These are phyloP conservation scores for Pungitius pungitius DNA, from an alignment of 2,113 vertebrate species.

Conservation along the genomic window DNA sequence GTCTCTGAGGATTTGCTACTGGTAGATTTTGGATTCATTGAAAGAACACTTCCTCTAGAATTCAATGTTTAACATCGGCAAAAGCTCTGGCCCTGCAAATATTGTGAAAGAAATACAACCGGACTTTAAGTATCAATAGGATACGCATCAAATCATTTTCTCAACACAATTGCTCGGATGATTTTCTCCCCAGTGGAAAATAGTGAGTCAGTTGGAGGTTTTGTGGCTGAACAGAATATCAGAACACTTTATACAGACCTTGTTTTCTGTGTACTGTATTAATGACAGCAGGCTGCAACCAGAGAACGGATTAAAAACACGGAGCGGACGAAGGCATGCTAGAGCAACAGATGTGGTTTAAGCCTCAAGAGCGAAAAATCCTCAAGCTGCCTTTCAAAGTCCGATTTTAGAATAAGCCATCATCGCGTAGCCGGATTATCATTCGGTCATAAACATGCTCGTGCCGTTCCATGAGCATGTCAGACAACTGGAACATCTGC, in stretches of 20 bases:
- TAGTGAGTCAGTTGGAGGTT: conserved; percentile 45
- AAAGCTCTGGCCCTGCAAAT: not conserved
- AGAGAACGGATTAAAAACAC: conserved; percentile 37
- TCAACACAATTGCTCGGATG: conserved; percentile 2
- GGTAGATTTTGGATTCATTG: not conserved
- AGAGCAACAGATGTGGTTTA: conserved; percentile 39
- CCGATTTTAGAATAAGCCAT: not conserved
- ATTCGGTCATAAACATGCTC: not conserved
- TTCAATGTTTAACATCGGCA: not conserved
- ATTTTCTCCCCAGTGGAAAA: conserved; percentile 15
- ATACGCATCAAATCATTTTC: not conserved
- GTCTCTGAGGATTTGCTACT: not conserved
- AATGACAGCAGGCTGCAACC: conserved; percentile 33
- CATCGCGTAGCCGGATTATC: not conserved
- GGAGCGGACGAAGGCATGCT: conserved; percentile 18
- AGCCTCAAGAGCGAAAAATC: conserved; percentile 4
- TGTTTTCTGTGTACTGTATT: conserved; percentile 11
- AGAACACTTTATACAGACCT: conserved; percentile 37
- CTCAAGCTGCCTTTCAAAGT: conserved; percentile 10
- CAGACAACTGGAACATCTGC: not conserved
- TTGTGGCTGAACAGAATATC: conserved; percentile 38
- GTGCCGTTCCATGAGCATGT: not conserved
- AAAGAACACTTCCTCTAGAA: not conserved
- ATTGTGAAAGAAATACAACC: not conserved
- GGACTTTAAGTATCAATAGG: conserved; percentile 4